Base-by-base conservation (phyloP, 1,140 invertebrate species). In the Eriocheir sinensis region DNA sequence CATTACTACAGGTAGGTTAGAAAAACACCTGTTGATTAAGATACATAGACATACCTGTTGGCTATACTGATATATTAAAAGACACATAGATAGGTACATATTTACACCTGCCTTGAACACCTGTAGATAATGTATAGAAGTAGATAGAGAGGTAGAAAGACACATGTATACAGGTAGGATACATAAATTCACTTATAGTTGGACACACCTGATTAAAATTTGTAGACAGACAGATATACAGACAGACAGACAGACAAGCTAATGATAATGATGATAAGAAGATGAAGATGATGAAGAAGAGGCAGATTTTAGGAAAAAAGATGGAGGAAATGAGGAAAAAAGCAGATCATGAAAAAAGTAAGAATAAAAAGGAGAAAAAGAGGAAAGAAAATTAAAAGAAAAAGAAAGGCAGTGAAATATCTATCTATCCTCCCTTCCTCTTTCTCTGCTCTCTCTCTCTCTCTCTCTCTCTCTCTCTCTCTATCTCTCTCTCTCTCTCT, bases 361-460 rank as follows among this genome's bases (percentile, higher is more conserved):
- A n/a, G n/a, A n/a, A n/a, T n/a, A n/a, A n/a, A n/a, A n/a, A n/a
- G n/a, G n/a, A n/a, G n/a, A n/a, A n/a, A n/a, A n/a, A n/a, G n/a
- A n/a, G n/a, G n/a, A n/a, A n/a, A n/a, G n/a, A n/a, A n/a, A n/a
- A n/a, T n/a, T n/a, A n/a, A n/a, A n/a, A n/a, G n/a, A n/a, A n/a
- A n/a, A n/a, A n/a, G n/a, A n/a, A n/a, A n/a, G n/a, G n/a, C n/a
- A n/a, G n/a, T n/a, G n/a, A n/a, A n/a, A n/a, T n/a, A n/a, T n/a
- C n/a, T n/a, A n/a, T n/a, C n/a, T n/a, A n/a, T n/a, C n/a, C n/a
- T n/a, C n/a, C n/a, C n/a, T n/a, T n/a, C n/a, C n/a, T n/a, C n/a
- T n/a, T n/a, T n/a, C n/a, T n/a, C n/a, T n/a, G n/a, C n/a, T 88
- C 85, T 88, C 85, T 32, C 85, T 38, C 85, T 88, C 85, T 88